A percentile compares a stretch with the other conserved stretches of the same genome.
Conservation (phyloP, 2,888 invertebrate species). For the Choristoneura rosaceana region DNA sequence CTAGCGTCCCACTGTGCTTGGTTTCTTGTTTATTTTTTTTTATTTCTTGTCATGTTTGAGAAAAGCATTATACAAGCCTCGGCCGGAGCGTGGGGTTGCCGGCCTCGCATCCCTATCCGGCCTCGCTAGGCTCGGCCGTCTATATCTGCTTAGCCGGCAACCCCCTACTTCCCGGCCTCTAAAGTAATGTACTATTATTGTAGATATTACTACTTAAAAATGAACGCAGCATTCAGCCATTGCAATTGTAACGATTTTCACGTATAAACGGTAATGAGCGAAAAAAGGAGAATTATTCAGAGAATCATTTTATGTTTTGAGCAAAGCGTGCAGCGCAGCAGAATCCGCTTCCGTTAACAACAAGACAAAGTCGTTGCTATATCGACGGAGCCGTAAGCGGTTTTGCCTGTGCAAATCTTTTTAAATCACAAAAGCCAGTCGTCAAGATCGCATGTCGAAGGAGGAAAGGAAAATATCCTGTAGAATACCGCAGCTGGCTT, state of each 20-base stretch:
- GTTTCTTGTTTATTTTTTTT: too few relatives aligned
- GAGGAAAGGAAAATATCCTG: constrained; percentile 81
- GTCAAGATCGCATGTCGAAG: constrained; percentile 78
- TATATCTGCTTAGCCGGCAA: too few relatives aligned
- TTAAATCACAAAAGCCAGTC: constrained; percentile 83
- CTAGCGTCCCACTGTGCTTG: too few relatives aligned
- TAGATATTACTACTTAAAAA: too few relatives aligned
- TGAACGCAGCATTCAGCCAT: not conserved
- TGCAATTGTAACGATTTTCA: not conserved
- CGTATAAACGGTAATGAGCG: not conserved
- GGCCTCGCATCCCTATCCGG: too few relatives aligned
- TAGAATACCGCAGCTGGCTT: constrained; percentile 77
- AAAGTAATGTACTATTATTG: too few relatives aligned
- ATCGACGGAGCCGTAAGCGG: constrained; percentile 70
- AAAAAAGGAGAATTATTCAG: not conserved
- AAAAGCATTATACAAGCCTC: too few relatives aligned
- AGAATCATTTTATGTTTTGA: not conserved
- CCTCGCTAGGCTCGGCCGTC: too few relatives aligned
- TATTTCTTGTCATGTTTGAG: too few relatives aligned
- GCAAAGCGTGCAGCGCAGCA: constrained; percentile 2
- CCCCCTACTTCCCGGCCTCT: too few relatives aligned
- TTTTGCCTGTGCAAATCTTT: constrained; percentile 79
- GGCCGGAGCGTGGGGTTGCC: too few relatives aligned
- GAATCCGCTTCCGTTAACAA: constrained; percentile 28
- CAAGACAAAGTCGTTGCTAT: constrained; percentile 41